These are phyloP conservation scores for Siniperca undulata DNA, from an alignment of 2,797 vertebrate genomes.

Conservation along the genomic window DNA sequence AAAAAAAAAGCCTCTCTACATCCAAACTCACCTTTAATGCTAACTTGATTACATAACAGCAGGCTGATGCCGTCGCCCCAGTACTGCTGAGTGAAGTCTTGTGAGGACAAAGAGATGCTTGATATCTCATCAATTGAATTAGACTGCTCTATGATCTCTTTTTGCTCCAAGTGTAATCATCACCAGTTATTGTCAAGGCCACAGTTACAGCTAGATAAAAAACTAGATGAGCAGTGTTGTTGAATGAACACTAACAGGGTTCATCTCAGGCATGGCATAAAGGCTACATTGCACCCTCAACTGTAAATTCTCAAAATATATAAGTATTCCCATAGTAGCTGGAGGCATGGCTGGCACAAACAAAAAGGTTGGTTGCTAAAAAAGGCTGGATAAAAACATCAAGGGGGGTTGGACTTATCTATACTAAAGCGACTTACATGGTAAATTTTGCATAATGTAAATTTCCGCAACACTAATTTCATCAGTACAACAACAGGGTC, in stretches of 20 bases:
- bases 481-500: background rate
- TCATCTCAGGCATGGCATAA: background rate
- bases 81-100: constrained; percentile 43
- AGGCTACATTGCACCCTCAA: background rate
- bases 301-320: background rate
- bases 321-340: background rate
- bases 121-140: constrained; percentile 44
- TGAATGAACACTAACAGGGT: constrained; percentile 12
- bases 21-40: constrained; percentile 62
- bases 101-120: constrained; percentile 52
- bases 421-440: background rate
- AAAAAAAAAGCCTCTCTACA: constrained; percentile 10
- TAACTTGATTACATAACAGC: constrained; percentile 67
- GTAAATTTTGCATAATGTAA: background rate
- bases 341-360: background rate
- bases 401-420: background rate
- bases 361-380: background rate
- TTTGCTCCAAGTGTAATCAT: constrained; percentile 16
- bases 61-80: constrained; percentile 31
- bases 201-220: background rate
- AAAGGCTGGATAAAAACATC: background rate
- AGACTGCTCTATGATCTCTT: constrained; percentile 26
- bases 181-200: constrained; percentile 10
- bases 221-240: background rate
- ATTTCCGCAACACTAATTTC: background rate